These are phyloP conservation scores for Listronotus oregonensis DNA, from an alignment of 1,140 invertebrate species.

Conservation along the genomic window DNA sequence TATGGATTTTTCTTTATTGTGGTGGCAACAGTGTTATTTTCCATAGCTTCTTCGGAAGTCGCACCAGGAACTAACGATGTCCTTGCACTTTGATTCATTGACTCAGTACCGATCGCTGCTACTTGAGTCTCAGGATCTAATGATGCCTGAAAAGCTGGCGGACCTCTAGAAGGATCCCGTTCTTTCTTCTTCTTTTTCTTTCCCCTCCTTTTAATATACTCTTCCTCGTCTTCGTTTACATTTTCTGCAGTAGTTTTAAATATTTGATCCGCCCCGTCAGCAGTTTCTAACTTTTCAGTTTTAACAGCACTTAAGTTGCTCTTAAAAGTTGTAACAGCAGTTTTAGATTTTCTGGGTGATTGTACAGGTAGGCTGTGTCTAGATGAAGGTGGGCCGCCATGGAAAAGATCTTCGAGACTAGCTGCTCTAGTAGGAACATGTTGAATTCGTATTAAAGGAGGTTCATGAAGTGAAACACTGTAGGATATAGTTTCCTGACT, in stretches of 20 bases:
- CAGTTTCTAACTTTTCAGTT: slow-evolving; percentile 20
- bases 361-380: slow-evolving; percentile 21
- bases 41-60: slow-evolving; percentile 25
- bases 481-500: slow-evolving; percentile 58
- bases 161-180: slow-evolving; percentile 59
- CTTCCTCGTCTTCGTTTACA: slow-evolving; percentile 40
- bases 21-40: slow-evolving; percentile 44
- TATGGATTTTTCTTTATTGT: not conserved
- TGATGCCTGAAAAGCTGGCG: slow-evolving; percentile 58
- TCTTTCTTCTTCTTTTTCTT: slow-evolving; percentile 56
- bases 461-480: slow-evolving; percentile 26
- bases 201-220: slow-evolving; percentile 56
- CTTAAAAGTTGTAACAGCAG: slow-evolving; percentile 13
- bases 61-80: slow-evolving; percentile 58
- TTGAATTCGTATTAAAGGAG: slow-evolving; percentile 48
- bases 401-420: slow-evolving; percentile 34
- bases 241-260: not conserved
- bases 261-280: slow-evolving; percentile 11
- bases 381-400: not conserved
- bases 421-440: slow-evolving; percentile 41
- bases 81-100: slow-evolving; percentile 62
- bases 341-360: slow-evolving; percentile 32
- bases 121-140: slow-evolving; percentile 67
- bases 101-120: slow-evolving; percentile 59
- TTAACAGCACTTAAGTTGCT: slow-evolving; percentile 10